phyloP scores from a whole-genome alignment of 2,113 vertebrate species.

The Psettodes erumei region DNA sequence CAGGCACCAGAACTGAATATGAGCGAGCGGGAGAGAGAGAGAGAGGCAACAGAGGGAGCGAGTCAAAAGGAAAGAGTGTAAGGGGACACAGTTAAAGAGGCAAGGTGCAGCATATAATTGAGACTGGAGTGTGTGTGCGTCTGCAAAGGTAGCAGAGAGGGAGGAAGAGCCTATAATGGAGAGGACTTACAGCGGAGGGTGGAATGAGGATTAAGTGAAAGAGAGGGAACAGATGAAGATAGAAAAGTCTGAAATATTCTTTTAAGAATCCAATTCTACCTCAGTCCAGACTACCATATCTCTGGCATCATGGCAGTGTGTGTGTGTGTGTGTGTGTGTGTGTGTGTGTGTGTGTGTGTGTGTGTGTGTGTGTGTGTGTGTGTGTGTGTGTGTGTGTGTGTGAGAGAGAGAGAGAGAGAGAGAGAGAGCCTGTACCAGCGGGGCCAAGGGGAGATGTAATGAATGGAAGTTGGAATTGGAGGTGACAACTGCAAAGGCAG shows the following conservation, averaged over 20 bases:
- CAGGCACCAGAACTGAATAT: slow-evolving; percentile 23
- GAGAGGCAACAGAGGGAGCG: background rate
- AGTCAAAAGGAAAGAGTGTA: slow-evolving; percentile 4
- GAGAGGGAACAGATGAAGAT: slow-evolving; percentile 53
- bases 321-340: background rate
- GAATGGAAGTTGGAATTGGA: slow-evolving; percentile 68
- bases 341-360: slow-evolving; percentile 9
- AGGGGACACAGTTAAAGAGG: background rate
- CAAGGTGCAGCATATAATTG: slow-evolving; percentile 36
- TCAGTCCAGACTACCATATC: slow-evolving; percentile 42
- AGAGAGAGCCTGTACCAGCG: slow-evolving; percentile 24
- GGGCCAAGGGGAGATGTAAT: slow-evolving; percentile 51
- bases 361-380: background rate
- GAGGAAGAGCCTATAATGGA: slow-evolving; percentile 27
- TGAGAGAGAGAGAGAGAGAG: background rate
- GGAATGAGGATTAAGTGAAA: slow-evolving; percentile 47
- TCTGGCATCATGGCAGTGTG: slow-evolving; percentile 12
- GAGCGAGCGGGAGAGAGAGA: slow-evolving; percentile 12
- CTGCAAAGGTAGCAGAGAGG: background rate
- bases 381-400: background rate
- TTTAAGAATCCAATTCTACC: slow-evolving; percentile 56
- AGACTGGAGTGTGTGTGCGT: slow-evolving; percentile 3
- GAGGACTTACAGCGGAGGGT: slow-evolving; percentile 10
- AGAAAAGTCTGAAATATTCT: slow-evolving; percentile 52
- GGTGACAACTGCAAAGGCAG: slow-evolving; percentile 68